Evolutionary conservation across 2,797 vertebrate genomes (phyloP).

Genomic region (Spondyliosoma cantharus): DNA sequence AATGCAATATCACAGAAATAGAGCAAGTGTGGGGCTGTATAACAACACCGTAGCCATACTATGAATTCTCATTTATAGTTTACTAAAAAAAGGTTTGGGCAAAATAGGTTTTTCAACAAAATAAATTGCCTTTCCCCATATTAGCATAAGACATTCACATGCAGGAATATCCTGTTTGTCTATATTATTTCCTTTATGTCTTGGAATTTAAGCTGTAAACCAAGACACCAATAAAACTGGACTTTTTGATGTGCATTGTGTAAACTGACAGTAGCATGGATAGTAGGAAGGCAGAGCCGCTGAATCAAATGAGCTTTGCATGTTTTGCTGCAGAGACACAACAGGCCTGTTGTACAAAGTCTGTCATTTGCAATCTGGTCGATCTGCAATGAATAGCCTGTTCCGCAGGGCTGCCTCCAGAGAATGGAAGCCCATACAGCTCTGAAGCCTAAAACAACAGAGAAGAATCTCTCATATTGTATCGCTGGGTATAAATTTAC

Average conservation of each 20-base stretch:
- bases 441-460: constrained; percentile 78
- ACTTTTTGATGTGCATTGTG: constrained; percentile 26
- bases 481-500: constrained; percentile 82
- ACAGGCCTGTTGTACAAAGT: constrained; percentile 77
- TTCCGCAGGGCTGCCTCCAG: constrained; percentile 78
- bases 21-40: neutral
- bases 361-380: constrained; percentile 81
- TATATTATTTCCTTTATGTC: constrained; percentile 22
- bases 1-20: constrained; percentile 18
- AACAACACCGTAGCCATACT: neutral
- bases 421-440: constrained; percentile 75
- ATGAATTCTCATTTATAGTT: constrained; percentile 31
- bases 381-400: constrained; percentile 80
- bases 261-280: constrained; percentile 55
- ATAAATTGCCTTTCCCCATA: constrained; percentile 13
- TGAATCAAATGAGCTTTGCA: constrained; percentile 75
- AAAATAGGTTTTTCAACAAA: constrained; percentile 12
- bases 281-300: constrained; percentile 48
- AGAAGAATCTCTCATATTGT: constrained; percentile 79
- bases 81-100: neutral
- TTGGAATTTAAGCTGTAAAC: constrained; percentile 41
- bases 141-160: constrained; percentile 18
- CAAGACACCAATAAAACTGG: constrained; percentile 18
- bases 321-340: constrained; percentile 75
- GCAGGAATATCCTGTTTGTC: constrained; percentile 24